Percentiles rank a stretch among this genome's conserved stretches.
Conservation (phyloP, 2,797 vertebrate species). For the Sebastes trivittatus region DNA sequence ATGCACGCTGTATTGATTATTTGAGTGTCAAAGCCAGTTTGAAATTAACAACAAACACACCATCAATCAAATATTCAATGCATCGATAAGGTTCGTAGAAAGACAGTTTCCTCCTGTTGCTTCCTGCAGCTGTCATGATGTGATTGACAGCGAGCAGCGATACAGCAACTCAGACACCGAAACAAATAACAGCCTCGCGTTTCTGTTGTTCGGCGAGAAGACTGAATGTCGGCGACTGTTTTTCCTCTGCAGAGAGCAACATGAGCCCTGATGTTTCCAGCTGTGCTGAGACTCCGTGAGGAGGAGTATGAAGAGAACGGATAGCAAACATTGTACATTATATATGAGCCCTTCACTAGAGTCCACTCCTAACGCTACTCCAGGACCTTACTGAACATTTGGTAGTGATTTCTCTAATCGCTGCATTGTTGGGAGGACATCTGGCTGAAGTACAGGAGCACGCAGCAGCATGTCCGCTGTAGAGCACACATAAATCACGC, state of each 20-base stretch:
- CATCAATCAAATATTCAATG: not conserved
- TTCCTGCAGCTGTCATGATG: not conserved
- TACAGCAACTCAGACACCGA: not conserved
- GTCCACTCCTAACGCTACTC: not conserved
- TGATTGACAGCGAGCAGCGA: not conserved
- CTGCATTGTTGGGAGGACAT: slow-evolving; percentile 9
- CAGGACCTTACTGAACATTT: not conserved
- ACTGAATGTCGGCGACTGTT: not conserved
- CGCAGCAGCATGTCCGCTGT: not conserved
- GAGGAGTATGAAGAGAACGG: not conserved
- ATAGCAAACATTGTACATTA: not conserved
- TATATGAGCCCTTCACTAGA: not conserved
- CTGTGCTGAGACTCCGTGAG: not conserved
- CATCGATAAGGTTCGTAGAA: not conserved
- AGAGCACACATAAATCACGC: slow-evolving; percentile 58
- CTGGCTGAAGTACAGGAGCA: slow-evolving; percentile 24
- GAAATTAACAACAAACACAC: slow-evolving; percentile 5
- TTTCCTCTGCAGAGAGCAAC: not conserved
- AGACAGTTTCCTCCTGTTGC: not conserved
- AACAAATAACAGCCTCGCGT: not conserved
- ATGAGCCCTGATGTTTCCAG: not conserved
- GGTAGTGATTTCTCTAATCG: slow-evolving; percentile 18
- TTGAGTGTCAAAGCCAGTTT: slow-evolving; percentile 12
- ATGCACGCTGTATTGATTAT: slow-evolving; percentile 27
- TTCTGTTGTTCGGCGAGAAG: not conserved